Evolutionary conservation across 2,797 vertebrate species (phyloP).

Genomic region (Gallinago nigripennis): DNA sequence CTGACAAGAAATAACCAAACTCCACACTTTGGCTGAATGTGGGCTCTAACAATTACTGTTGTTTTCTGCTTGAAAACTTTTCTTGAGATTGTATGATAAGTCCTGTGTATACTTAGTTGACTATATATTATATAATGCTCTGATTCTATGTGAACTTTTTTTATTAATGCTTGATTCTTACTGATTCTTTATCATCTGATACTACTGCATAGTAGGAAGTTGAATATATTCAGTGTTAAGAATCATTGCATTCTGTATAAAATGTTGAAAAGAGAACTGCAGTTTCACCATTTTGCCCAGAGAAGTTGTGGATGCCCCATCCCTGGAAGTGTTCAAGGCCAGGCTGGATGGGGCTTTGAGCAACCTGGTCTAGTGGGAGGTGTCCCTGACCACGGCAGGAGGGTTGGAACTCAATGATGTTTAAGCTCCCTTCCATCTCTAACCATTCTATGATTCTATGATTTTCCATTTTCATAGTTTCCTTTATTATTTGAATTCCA

Average conservation of each 20-base stretch:
- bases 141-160: not conserved
- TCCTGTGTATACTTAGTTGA: not conserved
- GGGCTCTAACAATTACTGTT: not conserved
- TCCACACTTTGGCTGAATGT: not conserved
- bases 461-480: slow-evolving; percentile 24
- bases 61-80: not conserved
- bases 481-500: slow-evolving; percentile 26
- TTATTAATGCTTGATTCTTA: not conserved
- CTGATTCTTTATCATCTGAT: not conserved
- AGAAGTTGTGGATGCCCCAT: too few species aligned
- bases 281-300: slow-evolving; percentile 1
- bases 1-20: not conserved
- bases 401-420: too few species aligned
- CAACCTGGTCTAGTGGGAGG: too few species aligned
- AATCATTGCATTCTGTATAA: not conserved
- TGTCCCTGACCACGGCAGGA: too few species aligned
- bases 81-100: not conserved
- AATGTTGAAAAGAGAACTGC: slow-evolving; percentile 17
- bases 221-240: slow-evolving; percentile 34
- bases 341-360: too few species aligned
- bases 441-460: too few species aligned
- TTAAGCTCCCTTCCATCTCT: too few species aligned
- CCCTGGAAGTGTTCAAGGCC: too few species aligned
- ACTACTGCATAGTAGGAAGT: not conserved
- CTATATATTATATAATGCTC: not conserved